phyloP scores from a whole-genome alignment of 2,888 invertebrate species.

The Eurytoma californica region DNA sequence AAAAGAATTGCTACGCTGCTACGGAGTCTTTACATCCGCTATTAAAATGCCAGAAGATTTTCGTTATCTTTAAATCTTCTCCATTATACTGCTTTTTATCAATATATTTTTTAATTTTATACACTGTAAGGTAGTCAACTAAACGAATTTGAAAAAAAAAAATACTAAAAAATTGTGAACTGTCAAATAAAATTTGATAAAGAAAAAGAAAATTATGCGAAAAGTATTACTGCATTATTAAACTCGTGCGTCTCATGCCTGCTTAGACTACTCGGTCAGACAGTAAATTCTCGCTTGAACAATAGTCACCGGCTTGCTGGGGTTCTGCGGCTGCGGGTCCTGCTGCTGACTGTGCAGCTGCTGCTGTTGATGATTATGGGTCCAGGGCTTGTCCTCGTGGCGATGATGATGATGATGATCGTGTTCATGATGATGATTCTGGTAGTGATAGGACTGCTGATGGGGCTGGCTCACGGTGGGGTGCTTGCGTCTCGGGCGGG shows the following conservation, averaged over 20 bases:
- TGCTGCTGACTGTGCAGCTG: constrained; percentile 49
- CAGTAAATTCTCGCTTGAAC: constrained; percentile 57
- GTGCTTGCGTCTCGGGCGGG: constrained; percentile 62
- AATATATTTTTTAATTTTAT: no score
- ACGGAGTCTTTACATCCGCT: constrained; percentile 16
- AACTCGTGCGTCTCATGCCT: neutral
- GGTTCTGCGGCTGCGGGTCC: constrained; percentile 52
- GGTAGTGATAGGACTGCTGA: constrained; percentile 6
- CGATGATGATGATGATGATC: constrained; percentile 19
- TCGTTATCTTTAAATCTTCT: neutral
- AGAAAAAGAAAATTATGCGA: neutral
- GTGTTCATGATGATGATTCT: constrained; percentile 17
- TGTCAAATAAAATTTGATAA: neutral
- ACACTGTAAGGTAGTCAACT: no score
- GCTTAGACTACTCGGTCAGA: constrained; percentile 47
- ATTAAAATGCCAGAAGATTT: constrained; percentile 3
- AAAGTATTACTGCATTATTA: no score
- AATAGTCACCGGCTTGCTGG: constrained; percentile 55
- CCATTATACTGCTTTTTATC: neutral
- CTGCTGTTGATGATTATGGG: neutral
- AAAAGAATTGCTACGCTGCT: constrained; percentile 1
- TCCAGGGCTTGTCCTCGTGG: constrained; percentile 2
- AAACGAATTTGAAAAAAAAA: neutral
- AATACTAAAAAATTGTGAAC: constrained; percentile 7
- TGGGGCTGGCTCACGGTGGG: constrained; percentile 20